These are phyloP conservation scores for Poliocrania exsul DNA, from an alignment of 2,797 vertebrate species.

Conservation along the genomic window DNA sequence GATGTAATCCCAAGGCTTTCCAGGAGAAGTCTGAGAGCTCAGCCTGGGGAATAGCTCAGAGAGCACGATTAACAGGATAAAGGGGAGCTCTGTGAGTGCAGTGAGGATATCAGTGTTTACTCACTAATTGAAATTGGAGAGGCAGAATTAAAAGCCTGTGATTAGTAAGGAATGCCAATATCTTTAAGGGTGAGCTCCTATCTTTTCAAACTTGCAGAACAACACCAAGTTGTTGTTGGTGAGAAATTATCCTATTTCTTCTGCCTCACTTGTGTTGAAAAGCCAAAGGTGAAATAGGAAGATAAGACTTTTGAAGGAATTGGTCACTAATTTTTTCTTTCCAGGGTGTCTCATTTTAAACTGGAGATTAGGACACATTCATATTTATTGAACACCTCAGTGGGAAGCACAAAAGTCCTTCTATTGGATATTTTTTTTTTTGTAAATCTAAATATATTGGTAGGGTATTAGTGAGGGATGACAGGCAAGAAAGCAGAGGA, in stretches of 20 bases:
- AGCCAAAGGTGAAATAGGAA: neutral
- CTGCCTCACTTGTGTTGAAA: fast-evolving
- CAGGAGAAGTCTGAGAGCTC: neutral
- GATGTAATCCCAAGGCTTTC: constrained; percentile 12
- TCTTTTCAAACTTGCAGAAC: neutral
- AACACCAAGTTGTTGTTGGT: neutral
- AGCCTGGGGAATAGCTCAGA: neutral
- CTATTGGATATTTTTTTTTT: neutral
- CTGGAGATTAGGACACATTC: neutral
- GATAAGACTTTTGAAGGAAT: neutral
- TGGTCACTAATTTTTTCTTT: neutral
- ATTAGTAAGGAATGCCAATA: neutral
- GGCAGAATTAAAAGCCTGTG: constrained; percentile 41
- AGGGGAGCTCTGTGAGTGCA: neutral
- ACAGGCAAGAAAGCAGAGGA: neutral
- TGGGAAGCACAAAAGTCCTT: neutral
- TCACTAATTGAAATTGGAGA: constrained; percentile 59
- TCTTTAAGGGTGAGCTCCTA: neutral
- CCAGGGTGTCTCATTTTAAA: neutral
- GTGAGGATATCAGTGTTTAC: constrained; percentile 34
- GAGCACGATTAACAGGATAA: constrained; percentile 40
- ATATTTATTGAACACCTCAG: neutral
- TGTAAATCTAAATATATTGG: neutral
- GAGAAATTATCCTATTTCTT: neutral
- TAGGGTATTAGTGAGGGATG: neutral